Evolutionary conservation across 1,140 invertebrate genomes (phyloP).

Genomic region (Formica exsecta): DNA sequence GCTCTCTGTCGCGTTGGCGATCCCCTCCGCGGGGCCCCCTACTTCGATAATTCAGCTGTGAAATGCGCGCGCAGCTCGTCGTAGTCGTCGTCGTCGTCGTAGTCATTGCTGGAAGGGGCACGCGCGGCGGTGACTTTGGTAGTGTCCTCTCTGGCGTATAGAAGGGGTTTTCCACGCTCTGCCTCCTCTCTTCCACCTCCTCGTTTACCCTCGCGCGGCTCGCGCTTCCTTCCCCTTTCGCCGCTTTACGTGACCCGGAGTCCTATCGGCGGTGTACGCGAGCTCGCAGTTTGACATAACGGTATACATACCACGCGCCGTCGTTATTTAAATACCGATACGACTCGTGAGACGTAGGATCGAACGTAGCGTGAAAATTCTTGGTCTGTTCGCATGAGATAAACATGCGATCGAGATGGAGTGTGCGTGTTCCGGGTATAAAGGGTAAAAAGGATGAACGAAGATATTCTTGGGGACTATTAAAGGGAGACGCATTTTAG

Average conservation of each 20-base stretch:
- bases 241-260: slow-evolving; percentile 70
- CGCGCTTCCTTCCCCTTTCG: slow-evolving; percentile 34
- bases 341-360: slow-evolving; percentile 24
- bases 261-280: slow-evolving; percentile 65
- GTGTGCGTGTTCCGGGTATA: neutral
- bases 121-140: slow-evolving; percentile 68
- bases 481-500: neutral
- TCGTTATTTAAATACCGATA: slow-evolving; percentile 75
- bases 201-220: slow-evolving; percentile 4
- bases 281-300: slow-evolving; percentile 69
- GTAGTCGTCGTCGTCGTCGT: neutral
- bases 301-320: slow-evolving; percentile 67
- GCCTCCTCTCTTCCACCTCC: slow-evolving; percentile 44
- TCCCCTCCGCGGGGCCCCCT: slow-evolving; percentile 5
- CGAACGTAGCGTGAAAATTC: slow-evolving; percentile 5
- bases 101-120: slow-evolving; percentile 62
- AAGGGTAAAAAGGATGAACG: slow-evolving; percentile 11
- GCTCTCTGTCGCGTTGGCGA: slow-evolving; percentile 13
- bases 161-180: slow-evolving; percentile 36
- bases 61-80: slow-evolving; percentile 79
- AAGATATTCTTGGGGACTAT: slow-evolving; percentile 18
- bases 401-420: slow-evolving; percentile 14
- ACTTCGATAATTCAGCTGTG: slow-evolving; percentile 70
- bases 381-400: neutral
- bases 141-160: slow-evolving; percentile 65